Base-by-base conservation (phyloP, 2,113 vertebrate species). In the Centropus unirufus region DNA sequence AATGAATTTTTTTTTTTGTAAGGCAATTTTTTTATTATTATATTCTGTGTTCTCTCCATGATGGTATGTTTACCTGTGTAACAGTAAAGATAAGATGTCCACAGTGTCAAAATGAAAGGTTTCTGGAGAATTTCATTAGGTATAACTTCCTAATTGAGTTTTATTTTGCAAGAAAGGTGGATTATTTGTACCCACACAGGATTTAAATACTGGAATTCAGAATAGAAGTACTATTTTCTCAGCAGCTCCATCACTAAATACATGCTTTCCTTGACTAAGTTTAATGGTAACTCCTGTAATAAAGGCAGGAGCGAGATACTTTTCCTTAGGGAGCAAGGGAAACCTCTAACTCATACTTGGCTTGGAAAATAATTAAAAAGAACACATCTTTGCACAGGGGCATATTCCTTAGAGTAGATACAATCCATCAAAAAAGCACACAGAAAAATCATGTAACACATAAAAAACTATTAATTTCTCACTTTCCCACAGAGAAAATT, bases 401-500 rank as follows among this genome's bases (percentile, higher is more conserved):
- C 11, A 27, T 64, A 55, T 76, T 83, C 75, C 36, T 76, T 54
- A 69, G 70, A 40, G 26, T 62, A 58, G 46, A 12, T 19, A 58
- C 57, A 77, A 73, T 9, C 16, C 70, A 46, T 5, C 0, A 2
- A 62, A 88, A 77, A 83, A 61, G 6, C 29, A 80, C 23, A 59
- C 6, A 57, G 52, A 77, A 58, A 47, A 74, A 24, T 39, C 59
- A 59, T 17, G 52, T 34, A 93, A 75, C 74, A 77, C 63, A 63
- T 14, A 26, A 90, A 86, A 62, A 3, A 6, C 54, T 59, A 80
- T 66, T 47, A 57, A 70, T 87, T 91, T 67, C 85, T 80, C 64
- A 91, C 87, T 96, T 91, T 96, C 95, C 85, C 94, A 96, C 82
- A 91, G 55, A 85, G 84, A 95, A 95, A 95, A 88, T 66, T 82